These are phyloP conservation scores for Latheticus oryzae DNA, from an alignment of 2,888 invertebrate genomes.

Conservation along the genomic window DNA sequence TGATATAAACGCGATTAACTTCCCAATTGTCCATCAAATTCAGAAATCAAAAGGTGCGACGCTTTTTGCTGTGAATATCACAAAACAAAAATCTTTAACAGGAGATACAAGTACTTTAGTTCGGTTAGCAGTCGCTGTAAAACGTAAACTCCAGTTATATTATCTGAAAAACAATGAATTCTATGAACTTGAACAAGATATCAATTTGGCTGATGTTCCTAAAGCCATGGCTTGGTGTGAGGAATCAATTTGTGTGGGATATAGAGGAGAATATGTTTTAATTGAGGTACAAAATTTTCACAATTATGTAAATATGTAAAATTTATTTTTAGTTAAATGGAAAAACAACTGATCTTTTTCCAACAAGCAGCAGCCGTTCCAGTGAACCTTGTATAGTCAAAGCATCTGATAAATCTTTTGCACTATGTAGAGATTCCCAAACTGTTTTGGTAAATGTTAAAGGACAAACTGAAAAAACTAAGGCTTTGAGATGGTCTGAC, in stretches of 20 bases:
- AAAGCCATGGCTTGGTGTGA: conserved; percentile 85
- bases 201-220: conserved; percentile 83
- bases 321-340: conserved; percentile 65
- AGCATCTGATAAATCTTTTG: conserved; percentile 79
- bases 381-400: conserved; percentile 87
- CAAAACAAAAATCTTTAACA: conserved; percentile 73
- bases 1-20: conserved; percentile 83
- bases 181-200: conserved; percentile 77
- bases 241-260: conserved; percentile 88
- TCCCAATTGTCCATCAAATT: conserved; percentile 81
- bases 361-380: conserved; percentile 81
- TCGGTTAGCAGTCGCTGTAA: conserved; percentile 89
- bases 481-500: conserved; percentile 84
- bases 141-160: conserved; percentile 85
- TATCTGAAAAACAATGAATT: conserved; percentile 90
- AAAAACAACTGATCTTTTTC: conserved; percentile 84
- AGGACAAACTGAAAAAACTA: conserved; percentile 75
- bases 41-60: conserved; percentile 88
- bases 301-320: background rate
- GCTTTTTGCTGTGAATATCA: conserved; percentile 84
- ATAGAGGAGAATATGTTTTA: conserved; percentile 72
- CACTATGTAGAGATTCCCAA: conserved; percentile 88
- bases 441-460: conserved; percentile 86
- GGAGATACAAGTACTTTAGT: conserved; percentile 82
- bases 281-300: conserved; percentile 46